Percentiles rank a stretch among this genome's conserved stretches.
Conservation (phyloP, 2,888 invertebrate genomes). For the Microctonus brassicae region DNA sequence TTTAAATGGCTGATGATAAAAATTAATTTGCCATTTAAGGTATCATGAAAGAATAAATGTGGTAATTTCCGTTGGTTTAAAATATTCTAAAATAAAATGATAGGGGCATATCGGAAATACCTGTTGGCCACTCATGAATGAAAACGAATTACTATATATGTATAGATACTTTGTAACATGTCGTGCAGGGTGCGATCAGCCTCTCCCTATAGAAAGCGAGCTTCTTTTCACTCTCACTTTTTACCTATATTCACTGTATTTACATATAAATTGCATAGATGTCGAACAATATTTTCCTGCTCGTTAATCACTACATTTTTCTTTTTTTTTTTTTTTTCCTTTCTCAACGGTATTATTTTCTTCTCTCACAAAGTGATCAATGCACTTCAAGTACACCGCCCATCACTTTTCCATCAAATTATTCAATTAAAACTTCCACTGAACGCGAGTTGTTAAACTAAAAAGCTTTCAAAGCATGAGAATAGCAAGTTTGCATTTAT, state of each 20-base stretch:
- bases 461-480: not conserved
- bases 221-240: not conserved
- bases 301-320: not conserved
- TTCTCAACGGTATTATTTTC: too few species aligned
- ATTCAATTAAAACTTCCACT: not conserved
- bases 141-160: conserved; percentile 38
- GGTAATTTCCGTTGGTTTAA: conserved; percentile 1
- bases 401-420: not conserved
- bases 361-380: not conserved
- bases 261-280: not conserved
- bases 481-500: not conserved
- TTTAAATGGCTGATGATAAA: not conserved
- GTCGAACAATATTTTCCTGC: not conserved
- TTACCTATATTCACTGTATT: not conserved
- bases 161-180: conserved; percentile 12
- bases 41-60: not conserved
- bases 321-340: not conserved
- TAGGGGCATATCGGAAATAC: conserved; percentile 57
- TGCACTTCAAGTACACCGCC: not conserved
- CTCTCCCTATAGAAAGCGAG: not conserved
- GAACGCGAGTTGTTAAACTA: not conserved
- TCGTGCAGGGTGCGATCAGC: conserved; percentile 28
- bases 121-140: conserved; percentile 56
- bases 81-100: conserved; percentile 6
- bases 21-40: not conserved